Base-by-base conservation (phyloP, 2,888 invertebrate species). In the Pasiphila rectangulata region DNA sequence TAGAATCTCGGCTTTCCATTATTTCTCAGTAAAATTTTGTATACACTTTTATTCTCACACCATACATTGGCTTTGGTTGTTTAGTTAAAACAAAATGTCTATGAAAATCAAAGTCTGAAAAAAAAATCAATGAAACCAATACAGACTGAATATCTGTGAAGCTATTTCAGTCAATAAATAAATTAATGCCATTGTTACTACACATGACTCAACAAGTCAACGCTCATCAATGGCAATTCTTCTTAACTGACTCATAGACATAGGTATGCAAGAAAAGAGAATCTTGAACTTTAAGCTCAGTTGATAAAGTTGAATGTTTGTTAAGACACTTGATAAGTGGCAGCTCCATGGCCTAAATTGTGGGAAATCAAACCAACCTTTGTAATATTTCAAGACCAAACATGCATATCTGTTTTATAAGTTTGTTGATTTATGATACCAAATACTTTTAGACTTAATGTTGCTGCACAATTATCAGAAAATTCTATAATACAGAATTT, bases 221-320 rank as follows among this genome's bases (percentile, higher is more conserved):
- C n/a, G n/a, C n/a, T n/a, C n/a, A 24, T 32, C 32, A n/a, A 32
- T 10, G 32, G 17, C 32, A 60, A 54, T 61, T 59, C 56, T 54
- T 56, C 60, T 56, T 63, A 64, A 57, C 58, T 51, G 63, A 63
- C 59, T 67, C 63, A 60, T 47, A n/a, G n/a, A n/a, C 56, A 41
- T 6, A 23, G 13, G 7, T 4, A 32, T 9, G 24, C 9, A 29
- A 5, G 16, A 16, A 34, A 30, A 5, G 12, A 7, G 13, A 6
- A 16, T 19, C 12, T 32, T 50, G 29, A 42, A 4, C 41, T 50
- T 45, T 45, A 42, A 25, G 36, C 15, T 32, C n/a, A 41, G 19
- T 3, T 7, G 2, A 13, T 49, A 49, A 44, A 49, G 49, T 40
- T 44, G 19, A 44, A 32, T 21, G 4, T 2, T 6, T 21, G 21